Base-by-base conservation (phyloP, 2,888 invertebrate species). In the Pheosia tremula region DNA sequence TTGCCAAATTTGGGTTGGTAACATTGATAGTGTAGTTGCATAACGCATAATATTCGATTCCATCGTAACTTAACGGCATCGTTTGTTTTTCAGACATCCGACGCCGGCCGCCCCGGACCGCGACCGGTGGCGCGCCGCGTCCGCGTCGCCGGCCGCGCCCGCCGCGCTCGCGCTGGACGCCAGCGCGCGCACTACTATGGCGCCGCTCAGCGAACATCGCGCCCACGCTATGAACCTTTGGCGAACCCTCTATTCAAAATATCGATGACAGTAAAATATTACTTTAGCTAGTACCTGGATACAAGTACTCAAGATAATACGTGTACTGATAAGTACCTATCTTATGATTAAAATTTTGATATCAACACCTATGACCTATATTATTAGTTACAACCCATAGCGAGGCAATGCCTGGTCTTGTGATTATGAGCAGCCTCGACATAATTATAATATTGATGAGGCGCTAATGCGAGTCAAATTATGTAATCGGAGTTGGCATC, bases 1-100 rank as follows among this genome's bases (percentile, higher is more conserved):
- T 77, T 36, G 75, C 77, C 0, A 77, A 75, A 58, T 67, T 64
- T 57, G 68, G 72, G 74, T 71, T 7, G 64, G 71, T 67, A 66
- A 11, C 6, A 24, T 24, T 50, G 50, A 50, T n/a, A 3, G 47
- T 5, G 11, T n/a, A 47, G 8, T 4, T 39, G 7, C 39, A 9
- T 45, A 45, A n/a, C 3, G 47, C 47, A 47, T n/a, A 24, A 24
- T 24, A 47, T 47, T 47, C n/a, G 5, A 11, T 47, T 11, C n/a
- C 11, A 5, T 47, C 4, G 5, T 47, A 9, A 11, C 47, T 24
- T 0, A 24, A 47, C n/a, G 47, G 5, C 47, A 47, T 6, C 47
- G n/a, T 11, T 47, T 11, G n/a, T n/a, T 47, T 0, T 11, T n/a
- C 47, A 47, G 47, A n/a, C 11, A 47, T 47, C 47, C 47, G 47